These are phyloP conservation scores for Rhopalosiphum maidis DNA, from an alignment of 1,140 invertebrate species.

Conservation along the genomic window DNA sequence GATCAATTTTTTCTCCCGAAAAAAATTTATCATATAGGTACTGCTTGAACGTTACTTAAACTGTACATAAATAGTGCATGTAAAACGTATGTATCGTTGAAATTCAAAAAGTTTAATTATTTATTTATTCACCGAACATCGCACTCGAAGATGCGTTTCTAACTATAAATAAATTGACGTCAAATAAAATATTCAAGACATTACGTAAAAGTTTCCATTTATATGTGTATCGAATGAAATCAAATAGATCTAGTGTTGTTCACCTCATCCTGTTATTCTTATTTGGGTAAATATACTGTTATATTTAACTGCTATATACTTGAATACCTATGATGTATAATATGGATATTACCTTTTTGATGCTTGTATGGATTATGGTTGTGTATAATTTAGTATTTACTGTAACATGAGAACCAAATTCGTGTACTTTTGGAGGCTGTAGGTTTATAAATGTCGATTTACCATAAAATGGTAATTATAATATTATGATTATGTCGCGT, in stretches of 20 bases:
- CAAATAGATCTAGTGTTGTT: not conserved
- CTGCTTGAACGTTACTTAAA: not conserved
- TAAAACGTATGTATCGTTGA: not conserved
- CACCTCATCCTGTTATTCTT: not conserved
- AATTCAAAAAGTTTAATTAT: not conserved
- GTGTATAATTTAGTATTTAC: not conserved
- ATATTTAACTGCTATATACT: not conserved
- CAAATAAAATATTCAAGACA: not conserved
- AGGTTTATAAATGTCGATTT: not conserved
- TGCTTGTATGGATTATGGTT: not conserved
- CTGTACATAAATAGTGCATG: not conserved
- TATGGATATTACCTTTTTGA: not conserved
- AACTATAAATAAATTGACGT: not conserved
- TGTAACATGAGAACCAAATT: not conserved
- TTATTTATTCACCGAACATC: not conserved
- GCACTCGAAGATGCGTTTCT: not conserved
- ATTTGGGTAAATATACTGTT: not conserved
- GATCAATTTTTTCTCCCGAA: not conserved
- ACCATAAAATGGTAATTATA: not conserved
- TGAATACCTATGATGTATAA: not conserved
- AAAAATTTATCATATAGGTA: not conserved
- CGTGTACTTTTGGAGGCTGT: not conserved
- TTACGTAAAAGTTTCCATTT: not conserved
- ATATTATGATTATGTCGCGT: not conserved
- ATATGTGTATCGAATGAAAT: not conserved